Evolutionary conservation across 2,113 vertebrate genomes (phyloP).

Genomic region (Gymnarchus niloticus): DNA sequence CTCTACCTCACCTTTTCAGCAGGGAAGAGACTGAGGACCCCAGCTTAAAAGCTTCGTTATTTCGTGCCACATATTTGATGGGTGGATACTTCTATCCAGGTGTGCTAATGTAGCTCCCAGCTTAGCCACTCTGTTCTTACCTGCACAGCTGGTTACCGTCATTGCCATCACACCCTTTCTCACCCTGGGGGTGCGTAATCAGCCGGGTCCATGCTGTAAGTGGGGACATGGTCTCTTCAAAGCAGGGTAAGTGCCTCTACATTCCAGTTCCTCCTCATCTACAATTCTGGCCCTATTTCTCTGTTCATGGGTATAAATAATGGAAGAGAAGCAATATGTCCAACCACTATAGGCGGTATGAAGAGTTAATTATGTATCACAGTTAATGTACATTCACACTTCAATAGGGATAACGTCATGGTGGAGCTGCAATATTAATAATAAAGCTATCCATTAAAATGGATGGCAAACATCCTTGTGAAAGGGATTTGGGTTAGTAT

Average conservation of each 20-base stretch:
- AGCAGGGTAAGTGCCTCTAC: neutral
- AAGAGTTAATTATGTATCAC: slow-evolving; percentile 18
- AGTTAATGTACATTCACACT: slow-evolving; percentile 17
- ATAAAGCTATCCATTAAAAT: slow-evolving; percentile 12
- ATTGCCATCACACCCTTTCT: neutral
- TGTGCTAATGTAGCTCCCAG: neutral
- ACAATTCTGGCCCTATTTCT: neutral
- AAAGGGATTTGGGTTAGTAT: neutral
- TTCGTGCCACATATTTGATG: neutral
- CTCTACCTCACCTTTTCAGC: slow-evolving; percentile 61
- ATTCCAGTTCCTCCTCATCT: neutral
- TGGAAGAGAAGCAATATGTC: slow-evolving; percentile 14
- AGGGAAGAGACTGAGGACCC: slow-evolving; percentile 12
- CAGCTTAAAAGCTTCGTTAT: neutral
- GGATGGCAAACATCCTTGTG: neutral
- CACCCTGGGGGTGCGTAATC: neutral
- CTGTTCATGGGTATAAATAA: slow-evolving; percentile 8
- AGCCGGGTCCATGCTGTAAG: neutral
- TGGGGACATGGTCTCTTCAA: neutral
- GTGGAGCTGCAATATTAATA: neutral
- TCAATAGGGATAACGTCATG: neutral
- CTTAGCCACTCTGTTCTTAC: neutral
- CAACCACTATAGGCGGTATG: neutral
- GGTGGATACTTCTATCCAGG: neutral
- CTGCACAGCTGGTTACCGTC: neutral